These are phyloP conservation scores for Pseudochromis fuscus DNA, from an alignment of 2,797 vertebrate genomes.

Conservation along the genomic window DNA sequence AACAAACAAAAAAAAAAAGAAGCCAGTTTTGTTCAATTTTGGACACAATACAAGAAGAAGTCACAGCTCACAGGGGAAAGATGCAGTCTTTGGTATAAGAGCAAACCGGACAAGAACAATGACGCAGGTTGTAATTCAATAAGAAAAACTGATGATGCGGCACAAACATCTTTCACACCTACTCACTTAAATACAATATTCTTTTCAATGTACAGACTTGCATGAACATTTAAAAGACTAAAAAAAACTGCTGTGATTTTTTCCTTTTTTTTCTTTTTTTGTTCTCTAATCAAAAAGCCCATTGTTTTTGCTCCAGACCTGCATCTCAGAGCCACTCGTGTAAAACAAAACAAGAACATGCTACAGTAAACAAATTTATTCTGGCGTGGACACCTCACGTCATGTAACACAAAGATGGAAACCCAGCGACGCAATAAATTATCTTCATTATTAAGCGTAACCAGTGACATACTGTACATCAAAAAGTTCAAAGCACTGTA, in stretches of 20 bases:
- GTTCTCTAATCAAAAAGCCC: constrained; percentile 84
- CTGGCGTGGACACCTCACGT: constrained; percentile 90
- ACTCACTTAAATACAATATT: constrained; percentile 87
- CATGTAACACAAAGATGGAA: constrained; percentile 92
- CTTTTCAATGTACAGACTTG: constrained; percentile 82
- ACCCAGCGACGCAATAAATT: constrained; percentile 97
- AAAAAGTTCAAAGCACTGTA: constrained; percentile 91
- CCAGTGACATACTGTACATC: constrained; percentile 95
- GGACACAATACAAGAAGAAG: constrained; percentile 64
- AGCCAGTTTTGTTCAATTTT: constrained; percentile 57
- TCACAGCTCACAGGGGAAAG: constrained; percentile 71
- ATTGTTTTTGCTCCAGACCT: constrained; percentile 83
- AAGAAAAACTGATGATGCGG: constrained; percentile 68
- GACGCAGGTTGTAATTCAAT: constrained; percentile 79
- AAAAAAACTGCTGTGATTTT: constrained; percentile 44
- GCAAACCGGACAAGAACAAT: constrained; percentile 76
- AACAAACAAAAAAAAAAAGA: constrained; percentile 24
- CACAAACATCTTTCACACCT: constrained; percentile 81
- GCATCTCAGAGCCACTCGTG: constrained; percentile 77
- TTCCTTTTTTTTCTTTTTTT: constrained; percentile 32
- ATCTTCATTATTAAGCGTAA: constrained; percentile 94
- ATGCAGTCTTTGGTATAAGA: constrained; percentile 92
- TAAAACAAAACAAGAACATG: constrained; percentile 84
- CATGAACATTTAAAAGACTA: constrained; percentile 87
- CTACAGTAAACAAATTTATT: constrained; percentile 97